Conservation (phyloP, 2,113 vertebrate species). For the Mugil cephalus region DNA sequence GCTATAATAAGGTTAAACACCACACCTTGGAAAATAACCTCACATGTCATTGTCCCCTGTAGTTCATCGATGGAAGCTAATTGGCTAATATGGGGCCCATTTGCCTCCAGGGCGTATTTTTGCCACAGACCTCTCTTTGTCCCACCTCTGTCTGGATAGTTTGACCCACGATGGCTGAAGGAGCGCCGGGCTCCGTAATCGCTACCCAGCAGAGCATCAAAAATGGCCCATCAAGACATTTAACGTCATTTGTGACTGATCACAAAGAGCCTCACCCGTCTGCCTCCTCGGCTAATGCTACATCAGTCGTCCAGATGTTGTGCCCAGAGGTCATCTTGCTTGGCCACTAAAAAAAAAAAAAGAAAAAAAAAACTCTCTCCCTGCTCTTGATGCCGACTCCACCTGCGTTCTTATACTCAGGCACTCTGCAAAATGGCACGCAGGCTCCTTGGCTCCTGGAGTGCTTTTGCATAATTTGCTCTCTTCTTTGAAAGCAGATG, state of each 20-base stretch:
- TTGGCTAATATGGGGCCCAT: conserved; percentile 61
- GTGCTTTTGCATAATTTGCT: conserved; percentile 44
- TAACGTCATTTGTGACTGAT: conserved; percentile 38
- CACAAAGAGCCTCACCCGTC: conserved; percentile 26
- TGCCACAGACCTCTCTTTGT: conserved; percentile 32
- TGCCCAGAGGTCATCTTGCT: conserved; percentile 12
- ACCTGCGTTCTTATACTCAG: conserved; percentile 9
- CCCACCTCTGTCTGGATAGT: conserved; percentile 27
- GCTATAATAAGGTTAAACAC: conserved; percentile 67
- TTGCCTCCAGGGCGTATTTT: conserved; percentile 51
- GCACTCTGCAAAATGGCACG: conserved; percentile 14
- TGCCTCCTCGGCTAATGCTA: background rate
- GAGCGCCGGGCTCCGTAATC: conserved; percentile 25
- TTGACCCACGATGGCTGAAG: conserved; percentile 51
- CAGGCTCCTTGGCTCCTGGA: conserved; percentile 5
- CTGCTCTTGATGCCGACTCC: background rate
- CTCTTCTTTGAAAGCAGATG: conserved; percentile 53
- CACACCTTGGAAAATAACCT: conserved; percentile 57
- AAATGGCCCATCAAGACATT: conserved; percentile 53
- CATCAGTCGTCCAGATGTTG: conserved; percentile 24
- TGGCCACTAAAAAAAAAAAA: conserved; percentile 3
- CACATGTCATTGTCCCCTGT: conserved; percentile 43
- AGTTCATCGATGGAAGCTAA: conserved; percentile 45
- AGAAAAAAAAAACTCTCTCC: conserved; percentile 4
- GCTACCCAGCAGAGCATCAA: conserved; percentile 42